These are phyloP conservation scores for Myotis lucifugus DNA, from an alignment of 2,113 vertebrate genomes.

Conservation along the genomic window DNA sequence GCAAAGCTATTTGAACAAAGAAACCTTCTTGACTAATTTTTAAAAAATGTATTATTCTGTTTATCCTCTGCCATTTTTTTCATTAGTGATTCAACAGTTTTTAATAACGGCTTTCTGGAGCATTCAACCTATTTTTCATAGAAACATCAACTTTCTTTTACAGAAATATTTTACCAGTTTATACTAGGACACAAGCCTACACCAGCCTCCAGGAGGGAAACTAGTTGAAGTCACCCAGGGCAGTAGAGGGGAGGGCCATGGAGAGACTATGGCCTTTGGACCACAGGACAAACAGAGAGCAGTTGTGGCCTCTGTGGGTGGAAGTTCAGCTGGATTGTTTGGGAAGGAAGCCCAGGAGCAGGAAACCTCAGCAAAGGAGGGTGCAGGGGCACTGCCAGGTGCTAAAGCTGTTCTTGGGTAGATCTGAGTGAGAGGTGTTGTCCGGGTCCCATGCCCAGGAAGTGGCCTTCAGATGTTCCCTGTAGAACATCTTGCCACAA, in stretches of 20 bases:
- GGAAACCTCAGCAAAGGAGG: neutral
- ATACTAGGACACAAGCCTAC: neutral
- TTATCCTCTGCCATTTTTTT: neutral
- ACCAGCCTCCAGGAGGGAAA: neutral
- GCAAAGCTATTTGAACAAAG: neutral
- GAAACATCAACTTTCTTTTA: neutral
- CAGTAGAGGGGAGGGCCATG: neutral
- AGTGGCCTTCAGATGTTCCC: neutral
- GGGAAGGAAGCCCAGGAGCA: neutral
- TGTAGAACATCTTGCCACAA: neutral
- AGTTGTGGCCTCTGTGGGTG: neutral
- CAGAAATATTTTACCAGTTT: neutral
- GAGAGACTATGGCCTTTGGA: neutral
- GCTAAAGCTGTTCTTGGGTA: fast-evolving
- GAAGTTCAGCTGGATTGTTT: neutral
- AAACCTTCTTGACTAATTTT: neutral
- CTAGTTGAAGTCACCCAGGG: neutral
- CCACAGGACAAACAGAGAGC: fast-evolving
- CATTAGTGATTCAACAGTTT: neutral
- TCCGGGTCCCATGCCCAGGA: no score
- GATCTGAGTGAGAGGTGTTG: neutral
- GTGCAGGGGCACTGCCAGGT: fast-evolving
- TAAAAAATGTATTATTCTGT: neutral
- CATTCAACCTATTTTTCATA: neutral
- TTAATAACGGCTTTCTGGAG: neutral